Evolutionary conservation across 2,888 invertebrate species (phyloP).

Genomic region (Phorcus lineatus): DNA sequence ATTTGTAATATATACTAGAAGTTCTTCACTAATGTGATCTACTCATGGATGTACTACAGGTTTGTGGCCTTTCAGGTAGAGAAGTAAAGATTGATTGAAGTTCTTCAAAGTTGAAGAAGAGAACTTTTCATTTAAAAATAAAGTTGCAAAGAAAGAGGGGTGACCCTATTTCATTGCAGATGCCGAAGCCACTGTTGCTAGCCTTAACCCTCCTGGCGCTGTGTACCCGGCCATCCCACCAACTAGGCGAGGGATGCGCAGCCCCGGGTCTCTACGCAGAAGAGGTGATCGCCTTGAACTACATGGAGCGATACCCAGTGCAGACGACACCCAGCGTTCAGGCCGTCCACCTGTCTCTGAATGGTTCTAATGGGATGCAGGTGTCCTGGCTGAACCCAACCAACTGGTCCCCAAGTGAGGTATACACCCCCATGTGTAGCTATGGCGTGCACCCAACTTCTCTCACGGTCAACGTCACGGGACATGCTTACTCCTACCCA

Average conservation of each 20-base stretch:
- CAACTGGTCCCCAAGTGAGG: neutral
- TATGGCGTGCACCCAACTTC: conserved; percentile 22
- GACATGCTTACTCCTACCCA: conserved; percentile 30
- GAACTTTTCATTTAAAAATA: too few relatives aligned
- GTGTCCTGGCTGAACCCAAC: conserved; percentile 36
- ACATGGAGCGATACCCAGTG: too few relatives aligned
- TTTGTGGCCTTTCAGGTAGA: too few relatives aligned
- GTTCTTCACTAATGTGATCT: too few relatives aligned
- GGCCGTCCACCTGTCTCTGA: conserved; percentile 34
- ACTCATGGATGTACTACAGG: too few relatives aligned
- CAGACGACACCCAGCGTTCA: conserved; percentile 27
- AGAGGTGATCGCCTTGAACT: too few relatives aligned
- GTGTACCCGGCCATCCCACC: neutral
- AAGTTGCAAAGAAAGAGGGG: too few relatives aligned
- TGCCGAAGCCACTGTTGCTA: neutral
- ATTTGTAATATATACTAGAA: too few relatives aligned
- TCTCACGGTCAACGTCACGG: neutral
- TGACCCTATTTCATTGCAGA: too few relatives aligned
- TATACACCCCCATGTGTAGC: conserved; percentile 29
- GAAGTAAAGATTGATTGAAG: too few relatives aligned
- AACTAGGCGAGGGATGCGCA: conserved; percentile 17
- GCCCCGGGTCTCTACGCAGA: neutral
- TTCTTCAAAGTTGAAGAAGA: too few relatives aligned
- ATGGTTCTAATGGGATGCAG: neutral
- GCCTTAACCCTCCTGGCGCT: neutral